Conservation (phyloP, 2,888 invertebrate species). For the Elegia similella region DNA sequence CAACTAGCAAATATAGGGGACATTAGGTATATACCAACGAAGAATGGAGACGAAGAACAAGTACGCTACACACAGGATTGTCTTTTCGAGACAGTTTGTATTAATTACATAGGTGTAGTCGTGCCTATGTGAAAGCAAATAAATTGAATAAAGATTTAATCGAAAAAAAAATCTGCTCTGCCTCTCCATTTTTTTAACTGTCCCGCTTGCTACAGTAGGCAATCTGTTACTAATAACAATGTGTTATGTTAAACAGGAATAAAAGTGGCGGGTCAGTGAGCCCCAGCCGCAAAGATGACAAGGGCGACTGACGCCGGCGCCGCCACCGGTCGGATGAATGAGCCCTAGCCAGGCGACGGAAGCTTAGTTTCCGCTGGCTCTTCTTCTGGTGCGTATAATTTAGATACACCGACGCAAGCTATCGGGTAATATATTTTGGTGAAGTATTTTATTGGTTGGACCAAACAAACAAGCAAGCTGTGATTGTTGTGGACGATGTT, state of each 20-base stretch:
- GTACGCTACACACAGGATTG: too few species aligned
- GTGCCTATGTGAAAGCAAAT: too few species aligned
- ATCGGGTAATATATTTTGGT: too few species aligned
- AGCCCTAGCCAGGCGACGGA: constrained; percentile 24
- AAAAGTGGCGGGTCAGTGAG: constrained; percentile 28
- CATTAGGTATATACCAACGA: too few species aligned
- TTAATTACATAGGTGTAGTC: too few species aligned
- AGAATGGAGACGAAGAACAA: too few species aligned
- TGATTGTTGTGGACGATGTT: not conserved
- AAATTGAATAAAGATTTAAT: too few species aligned
- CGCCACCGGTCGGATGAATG: constrained; percentile 36
- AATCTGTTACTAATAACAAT: not conserved
- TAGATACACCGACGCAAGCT: not conserved
- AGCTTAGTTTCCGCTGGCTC: constrained; percentile 36
- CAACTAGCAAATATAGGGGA: too few species aligned
- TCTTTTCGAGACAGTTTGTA: too few species aligned
- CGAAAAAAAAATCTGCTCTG: too few species aligned
- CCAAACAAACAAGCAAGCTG: too few species aligned
- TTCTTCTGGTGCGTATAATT: constrained; percentile 45
- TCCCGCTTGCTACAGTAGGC: not conserved
- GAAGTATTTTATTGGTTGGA: too few species aligned
- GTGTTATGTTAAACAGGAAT: constrained; percentile 22
- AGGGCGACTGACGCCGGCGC: constrained; percentile 37
- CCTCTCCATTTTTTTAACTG: not conserved
- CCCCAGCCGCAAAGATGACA: constrained; percentile 35